Base-by-base conservation (phyloP, 2,113 vertebrate genomes). In the Tringa solitaria region DNA sequence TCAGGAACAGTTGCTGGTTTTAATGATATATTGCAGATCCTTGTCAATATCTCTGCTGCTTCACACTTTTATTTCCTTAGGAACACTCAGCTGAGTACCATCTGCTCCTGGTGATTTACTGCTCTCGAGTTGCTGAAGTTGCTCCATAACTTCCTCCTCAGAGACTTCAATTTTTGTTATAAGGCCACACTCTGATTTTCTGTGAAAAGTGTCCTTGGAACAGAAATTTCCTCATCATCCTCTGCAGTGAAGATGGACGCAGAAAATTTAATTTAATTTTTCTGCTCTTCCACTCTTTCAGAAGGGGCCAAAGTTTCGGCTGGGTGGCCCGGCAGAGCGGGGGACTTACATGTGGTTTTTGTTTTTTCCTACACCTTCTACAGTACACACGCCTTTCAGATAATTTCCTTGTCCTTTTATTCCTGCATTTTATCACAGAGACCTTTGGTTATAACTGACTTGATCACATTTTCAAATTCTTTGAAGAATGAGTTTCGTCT, bases 101-200 rank as follows among this genome's bases (percentile, higher is more conserved):
- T 98, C 98, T 98, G 98, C 96, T 97, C 94, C 60, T 95, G 97
- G 91, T 97, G 97, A 97, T 98, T 98, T 98, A 98, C 97, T 97
- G 89, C 94, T 96, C 74, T 93, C 5, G 8, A 97, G 75, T 91
- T 96, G 96, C 96, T 97, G 89, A 96, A 96, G 97, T 97, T 96
- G 96, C 75, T 97, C 92, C 95, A 10, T 83, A 93, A 92, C 96
- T 97, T 97, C 54, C 63, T 97, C 97, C 95, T 97, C 76, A 92
- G 96, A 97, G 96, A 96, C 63, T 97, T 91, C 91, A 95, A 73
- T 96, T 91, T 96, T 63, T 96, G 75, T 73, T 91, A 22, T 87
- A 70, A 95, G 95, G 90, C 85, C 92, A 96, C 83, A 86, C 28
- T 87, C 93, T 84, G 92, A 90, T 96, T 97, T 96, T 95, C 92